Conservation (phyloP, 2,113 vertebrate species). For the Sitta europaea region DNA sequence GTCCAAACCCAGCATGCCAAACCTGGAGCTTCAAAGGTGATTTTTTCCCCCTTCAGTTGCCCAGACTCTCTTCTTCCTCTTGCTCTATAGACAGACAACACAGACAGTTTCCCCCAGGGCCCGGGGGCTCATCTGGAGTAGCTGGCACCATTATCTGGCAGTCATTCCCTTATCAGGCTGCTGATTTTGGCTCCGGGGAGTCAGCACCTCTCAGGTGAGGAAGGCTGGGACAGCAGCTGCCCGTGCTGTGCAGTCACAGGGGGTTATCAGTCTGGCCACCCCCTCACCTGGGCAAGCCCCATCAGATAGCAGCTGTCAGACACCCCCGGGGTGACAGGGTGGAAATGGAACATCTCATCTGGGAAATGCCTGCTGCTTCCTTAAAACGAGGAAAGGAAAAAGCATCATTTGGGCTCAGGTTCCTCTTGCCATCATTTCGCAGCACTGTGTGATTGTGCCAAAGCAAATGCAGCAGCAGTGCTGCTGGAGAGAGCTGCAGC, state of each 20-base stretch:
- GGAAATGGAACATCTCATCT: not conserved
- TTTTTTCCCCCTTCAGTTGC: not conserved
- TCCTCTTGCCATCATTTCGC: not conserved
- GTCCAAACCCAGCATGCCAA: rapidly evolving
- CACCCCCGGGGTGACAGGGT: rapidly evolving
- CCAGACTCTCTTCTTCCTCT: not conserved
- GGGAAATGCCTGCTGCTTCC: not conserved
- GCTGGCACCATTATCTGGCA: constrained; percentile 2
- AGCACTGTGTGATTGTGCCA: not conserved
- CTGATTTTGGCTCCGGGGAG: not conserved
- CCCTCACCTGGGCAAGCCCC: not conserved
- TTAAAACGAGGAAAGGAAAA: not conserved
- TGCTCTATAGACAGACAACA: not conserved
- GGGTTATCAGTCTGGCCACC: not conserved
- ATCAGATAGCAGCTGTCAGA: rapidly evolving
- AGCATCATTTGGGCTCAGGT: rapidly evolving
- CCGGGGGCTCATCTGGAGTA: not conserved
- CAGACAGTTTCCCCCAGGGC: not conserved
- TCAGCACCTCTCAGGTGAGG: constrained; percentile 51
- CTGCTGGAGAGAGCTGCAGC: not conserved
- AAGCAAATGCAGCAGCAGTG: not conserved
- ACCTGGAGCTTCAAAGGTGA: not conserved
- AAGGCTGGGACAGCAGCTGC: not conserved
- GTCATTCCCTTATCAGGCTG: constrained; percentile 5
- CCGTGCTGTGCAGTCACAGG: not conserved